A percentile compares a stretch with the other conserved stretches of the same genome.
phyloP scores from a whole-genome alignment of 2,113 vertebrate genomes.

The Muscicapa adusta region DNA sequence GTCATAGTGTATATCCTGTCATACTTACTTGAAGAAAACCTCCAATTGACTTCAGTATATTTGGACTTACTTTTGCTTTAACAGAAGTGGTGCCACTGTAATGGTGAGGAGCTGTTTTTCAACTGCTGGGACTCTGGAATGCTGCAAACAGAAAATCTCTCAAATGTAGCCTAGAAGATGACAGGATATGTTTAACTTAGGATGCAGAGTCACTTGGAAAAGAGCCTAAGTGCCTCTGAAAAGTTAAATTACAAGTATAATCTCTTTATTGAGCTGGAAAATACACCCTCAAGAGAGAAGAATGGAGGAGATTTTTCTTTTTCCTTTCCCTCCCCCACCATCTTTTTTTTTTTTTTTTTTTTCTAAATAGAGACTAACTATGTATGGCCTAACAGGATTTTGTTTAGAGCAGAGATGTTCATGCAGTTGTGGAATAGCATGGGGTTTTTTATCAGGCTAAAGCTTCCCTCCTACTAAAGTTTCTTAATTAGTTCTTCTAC shows the following conservation, averaged over 20 bases:
- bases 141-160: background rate
- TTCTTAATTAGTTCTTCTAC: conserved; percentile 19
- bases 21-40: background rate
- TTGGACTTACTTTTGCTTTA: conserved; percentile 24
- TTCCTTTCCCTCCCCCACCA: accelerated
- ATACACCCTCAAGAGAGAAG: background rate
- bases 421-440: background rate
- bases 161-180: background rate
- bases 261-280: background rate
- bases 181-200: background rate
- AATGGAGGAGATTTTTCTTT: background rate
- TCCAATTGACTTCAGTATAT: background rate
- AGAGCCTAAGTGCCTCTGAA: background rate
- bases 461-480: background rate
- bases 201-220: background rate
- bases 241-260: background rate
- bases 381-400: background rate
- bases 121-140: background rate
- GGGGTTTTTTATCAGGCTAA: background rate
- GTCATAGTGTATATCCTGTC: background rate
- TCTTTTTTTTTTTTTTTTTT: background rate
- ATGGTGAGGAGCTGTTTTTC: background rate
- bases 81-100: background rate
- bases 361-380: background rate
- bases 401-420: background rate